These are phyloP conservation scores for Pemphredon lugubris DNA, from an alignment of 2,888 invertebrate genomes.

Conservation along the genomic window DNA sequence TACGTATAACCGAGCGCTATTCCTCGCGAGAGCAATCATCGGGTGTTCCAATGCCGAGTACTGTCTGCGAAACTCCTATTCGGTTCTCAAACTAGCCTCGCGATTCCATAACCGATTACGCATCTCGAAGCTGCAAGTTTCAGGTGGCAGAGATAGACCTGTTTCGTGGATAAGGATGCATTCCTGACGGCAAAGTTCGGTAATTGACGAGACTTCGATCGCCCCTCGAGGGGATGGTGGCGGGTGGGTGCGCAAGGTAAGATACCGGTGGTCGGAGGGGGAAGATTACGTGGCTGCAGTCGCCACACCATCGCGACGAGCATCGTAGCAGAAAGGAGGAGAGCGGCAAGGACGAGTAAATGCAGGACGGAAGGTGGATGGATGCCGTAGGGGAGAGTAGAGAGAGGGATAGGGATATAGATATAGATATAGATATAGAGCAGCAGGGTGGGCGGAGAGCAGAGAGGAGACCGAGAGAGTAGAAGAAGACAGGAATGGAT, in stretches of 20 bases:
- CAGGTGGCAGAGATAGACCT: constrained; percentile 38
- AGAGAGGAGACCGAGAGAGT: constrained; percentile 7
- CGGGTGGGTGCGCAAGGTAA: constrained; percentile 18
- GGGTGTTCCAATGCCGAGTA: too few species aligned
- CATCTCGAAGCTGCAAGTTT: constrained; percentile 26
- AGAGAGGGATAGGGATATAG: constrained; percentile 17
- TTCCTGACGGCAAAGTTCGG: constrained; percentile 48
- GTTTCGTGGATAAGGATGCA: constrained; percentile 27
- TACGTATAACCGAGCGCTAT: too few species aligned
- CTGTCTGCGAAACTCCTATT: too few species aligned
- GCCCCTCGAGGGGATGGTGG: constrained; percentile 14
- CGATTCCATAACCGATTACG: constrained; percentile 39
- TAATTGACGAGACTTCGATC: constrained; percentile 64
- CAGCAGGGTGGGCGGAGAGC: constrained; percentile 16
- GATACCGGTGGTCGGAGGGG: too few species aligned
- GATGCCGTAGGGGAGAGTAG: constrained; percentile 29
- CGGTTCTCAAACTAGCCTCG: neutral
- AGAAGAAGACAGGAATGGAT: constrained; percentile 58
- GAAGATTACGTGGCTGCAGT: constrained; percentile 21
- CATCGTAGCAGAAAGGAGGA: constrained; percentile 1
- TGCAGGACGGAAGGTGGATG: constrained; percentile 29
- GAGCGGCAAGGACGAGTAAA: constrained; percentile 36
- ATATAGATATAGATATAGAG: constrained; percentile 12
- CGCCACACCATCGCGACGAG: constrained; percentile 15
- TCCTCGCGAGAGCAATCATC: too few species aligned